phyloP scores from a whole-genome alignment of 2,888 invertebrate genomes.

The Cryptocephalus primarius region DNA sequence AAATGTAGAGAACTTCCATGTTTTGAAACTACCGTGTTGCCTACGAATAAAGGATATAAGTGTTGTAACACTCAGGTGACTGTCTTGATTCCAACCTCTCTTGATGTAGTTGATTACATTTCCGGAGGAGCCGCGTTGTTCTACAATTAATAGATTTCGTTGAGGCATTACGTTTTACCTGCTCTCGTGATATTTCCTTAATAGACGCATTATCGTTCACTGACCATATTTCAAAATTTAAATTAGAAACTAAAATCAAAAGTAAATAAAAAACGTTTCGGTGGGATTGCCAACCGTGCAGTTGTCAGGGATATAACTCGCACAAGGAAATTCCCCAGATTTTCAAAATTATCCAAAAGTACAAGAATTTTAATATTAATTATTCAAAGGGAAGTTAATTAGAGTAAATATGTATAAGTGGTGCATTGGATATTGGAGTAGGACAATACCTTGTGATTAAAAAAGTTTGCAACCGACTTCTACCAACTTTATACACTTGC shows the following conservation, averaged over 20 bases:
- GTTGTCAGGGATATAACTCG: too few relatives aligned
- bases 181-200: not conserved
- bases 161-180: not conserved
- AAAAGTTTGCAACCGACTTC: too few relatives aligned
- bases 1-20: not conserved
- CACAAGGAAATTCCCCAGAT: too few relatives aligned
- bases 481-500: too few relatives aligned
- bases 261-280: too few relatives aligned
- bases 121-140: conserved; percentile 19
- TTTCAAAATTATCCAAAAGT: too few relatives aligned
- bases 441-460: too few relatives aligned
- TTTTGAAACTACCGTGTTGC: not conserved
- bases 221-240: too few relatives aligned
- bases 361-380: conserved; percentile 1
- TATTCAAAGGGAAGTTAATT: not conserved
- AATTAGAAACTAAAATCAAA: too few relatives aligned
- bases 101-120: conserved; percentile 14
- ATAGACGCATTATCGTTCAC: too few relatives aligned
- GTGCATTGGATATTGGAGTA: not conserved
- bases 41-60: not conserved
- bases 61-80: not conserved
- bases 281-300: too few relatives aligned
- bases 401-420: not conserved
- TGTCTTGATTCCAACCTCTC: conserved; percentile 9
- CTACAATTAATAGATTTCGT: conserved; percentile 14